Evolutionary conservation across 2,113 vertebrate genomes (phyloP).

Genomic region (Stomatorhinus ivindoensis): DNA sequence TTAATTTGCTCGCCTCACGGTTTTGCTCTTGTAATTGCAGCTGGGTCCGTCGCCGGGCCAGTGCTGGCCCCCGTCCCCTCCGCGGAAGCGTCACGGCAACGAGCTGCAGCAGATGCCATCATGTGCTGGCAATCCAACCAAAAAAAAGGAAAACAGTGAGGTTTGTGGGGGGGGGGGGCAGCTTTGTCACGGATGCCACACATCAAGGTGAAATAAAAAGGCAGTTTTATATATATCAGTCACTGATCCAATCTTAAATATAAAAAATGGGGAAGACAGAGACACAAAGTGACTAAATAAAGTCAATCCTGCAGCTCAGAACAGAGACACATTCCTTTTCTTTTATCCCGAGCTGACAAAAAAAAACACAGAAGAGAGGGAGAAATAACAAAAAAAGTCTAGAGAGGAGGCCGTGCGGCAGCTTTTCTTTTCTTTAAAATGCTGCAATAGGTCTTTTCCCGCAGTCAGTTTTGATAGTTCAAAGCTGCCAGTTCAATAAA

Average conservation of each 20-base stretch:
- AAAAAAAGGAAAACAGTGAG: not conserved
- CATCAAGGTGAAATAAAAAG: constrained; percentile 78
- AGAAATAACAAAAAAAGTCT: constrained; percentile 59
- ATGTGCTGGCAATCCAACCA: not conserved
- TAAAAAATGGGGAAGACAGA: constrained; percentile 57
- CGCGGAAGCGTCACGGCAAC: not conserved
- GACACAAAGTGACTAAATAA: constrained; percentile 71
- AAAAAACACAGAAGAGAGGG: constrained; percentile 56
- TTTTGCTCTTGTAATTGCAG: not conserved
- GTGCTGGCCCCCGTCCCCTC: not conserved
- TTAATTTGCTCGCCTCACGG: not conserved
- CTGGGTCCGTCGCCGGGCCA: not conserved
- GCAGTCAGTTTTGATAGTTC: constrained; percentile 97
- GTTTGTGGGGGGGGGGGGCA: not conserved
- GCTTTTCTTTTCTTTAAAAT: constrained; percentile 90
- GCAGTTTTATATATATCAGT: constrained; percentile 59
- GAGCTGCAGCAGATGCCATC: not conserved
- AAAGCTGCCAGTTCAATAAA: constrained; percentile 99
- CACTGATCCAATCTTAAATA: constrained; percentile 74
- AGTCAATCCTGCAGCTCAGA: constrained; percentile 87
- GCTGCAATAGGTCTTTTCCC: constrained; percentile 81
- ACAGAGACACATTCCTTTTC: constrained; percentile 78
- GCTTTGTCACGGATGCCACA: constrained; percentile 53
- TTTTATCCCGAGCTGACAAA: constrained; percentile 83
- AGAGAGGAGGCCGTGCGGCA: constrained; percentile 70